Evolutionary conservation across 2,888 invertebrate species (phyloP).

Genomic region (Lathronympha strigana): DNA sequence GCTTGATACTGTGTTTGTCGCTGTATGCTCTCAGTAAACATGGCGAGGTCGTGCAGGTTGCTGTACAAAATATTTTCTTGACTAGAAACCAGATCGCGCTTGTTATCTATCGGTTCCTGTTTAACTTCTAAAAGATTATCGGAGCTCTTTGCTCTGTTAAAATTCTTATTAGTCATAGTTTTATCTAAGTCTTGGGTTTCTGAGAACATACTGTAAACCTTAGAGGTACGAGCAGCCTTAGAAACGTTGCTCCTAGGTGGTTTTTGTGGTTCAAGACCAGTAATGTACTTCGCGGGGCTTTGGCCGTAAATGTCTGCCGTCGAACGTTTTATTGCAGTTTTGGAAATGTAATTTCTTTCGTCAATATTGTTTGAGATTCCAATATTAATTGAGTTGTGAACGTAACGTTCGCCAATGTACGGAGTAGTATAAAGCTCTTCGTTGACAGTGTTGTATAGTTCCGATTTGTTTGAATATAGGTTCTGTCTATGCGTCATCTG

Average conservation of each 20-base stretch:
- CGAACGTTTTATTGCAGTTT: conserved; percentile 70
- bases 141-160: conserved; percentile 79
- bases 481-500: conserved; percentile 70
- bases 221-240: conserved; percentile 77
- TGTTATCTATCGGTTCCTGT: conserved; percentile 71
- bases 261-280: conserved; percentile 80
- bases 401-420: conserved; percentile 72
- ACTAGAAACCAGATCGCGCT: conserved; percentile 79
- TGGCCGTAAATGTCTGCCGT: conserved; percentile 74
- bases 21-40: conserved; percentile 78
- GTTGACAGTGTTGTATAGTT: conserved; percentile 72
- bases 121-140: conserved; percentile 78
- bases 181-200: conserved; percentile 72
- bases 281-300: conserved; percentile 78
- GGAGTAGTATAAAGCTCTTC: conserved; percentile 76
- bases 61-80: conserved; percentile 81
- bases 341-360: conserved; percentile 75
- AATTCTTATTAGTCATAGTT: conserved; percentile 70
- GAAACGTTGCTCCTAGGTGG: conserved; percentile 78
- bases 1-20: conserved; percentile 74
- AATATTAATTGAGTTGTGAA: conserved; percentile 76
- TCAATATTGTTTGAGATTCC: conserved; percentile 75
- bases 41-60: conserved; percentile 77
- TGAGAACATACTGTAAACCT: conserved; percentile 80
- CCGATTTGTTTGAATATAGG: conserved; percentile 76